A percentile compares a stretch with the other conserved stretches of the same genome.
Evolutionary conservation across 2,888 invertebrate genomes (phyloP).

Genomic region (Agrotis clavis): DNA sequence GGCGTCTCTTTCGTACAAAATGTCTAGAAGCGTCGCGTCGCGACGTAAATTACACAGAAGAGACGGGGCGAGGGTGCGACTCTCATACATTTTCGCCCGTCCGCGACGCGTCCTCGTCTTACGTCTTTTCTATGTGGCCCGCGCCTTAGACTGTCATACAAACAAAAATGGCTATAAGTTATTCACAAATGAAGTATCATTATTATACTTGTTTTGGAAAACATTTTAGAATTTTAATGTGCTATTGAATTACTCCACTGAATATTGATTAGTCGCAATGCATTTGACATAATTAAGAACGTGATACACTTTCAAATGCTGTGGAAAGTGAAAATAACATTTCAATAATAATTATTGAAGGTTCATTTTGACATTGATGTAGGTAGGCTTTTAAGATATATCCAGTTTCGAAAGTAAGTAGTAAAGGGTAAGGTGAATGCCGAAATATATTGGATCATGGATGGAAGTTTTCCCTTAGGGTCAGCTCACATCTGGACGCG

Average conservation of each 20-base stretch:
- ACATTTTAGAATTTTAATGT: background rate
- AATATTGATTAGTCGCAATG: slow-evolving; percentile 8
- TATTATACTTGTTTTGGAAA: background rate
- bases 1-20: too few relatives aligned
- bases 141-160: background rate
- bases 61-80: too few relatives aligned
- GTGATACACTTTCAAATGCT: slow-evolving; percentile 32
- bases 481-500: too few relatives aligned
- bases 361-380: slow-evolving; percentile 4
- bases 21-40: too few relatives aligned
- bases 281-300: slow-evolving; percentile 27
- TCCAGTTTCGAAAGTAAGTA: slow-evolving; percentile 23
- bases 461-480: background rate
- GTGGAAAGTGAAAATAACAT: slow-evolving; percentile 21
- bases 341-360: background rate
- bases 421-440: slow-evolving; percentile 13
- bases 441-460: background rate
- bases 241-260: background rate
- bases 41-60: too few relatives aligned
- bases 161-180: background rate
- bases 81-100: too few relatives aligned
- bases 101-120: too few relatives aligned
- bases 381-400: background rate
- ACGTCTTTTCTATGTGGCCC: too few relatives aligned
- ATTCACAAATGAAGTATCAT: background rate